Evolutionary conservation across 2,797 vertebrate genomes (phyloP).

Genomic region (Scolopax rusticola): DNA sequence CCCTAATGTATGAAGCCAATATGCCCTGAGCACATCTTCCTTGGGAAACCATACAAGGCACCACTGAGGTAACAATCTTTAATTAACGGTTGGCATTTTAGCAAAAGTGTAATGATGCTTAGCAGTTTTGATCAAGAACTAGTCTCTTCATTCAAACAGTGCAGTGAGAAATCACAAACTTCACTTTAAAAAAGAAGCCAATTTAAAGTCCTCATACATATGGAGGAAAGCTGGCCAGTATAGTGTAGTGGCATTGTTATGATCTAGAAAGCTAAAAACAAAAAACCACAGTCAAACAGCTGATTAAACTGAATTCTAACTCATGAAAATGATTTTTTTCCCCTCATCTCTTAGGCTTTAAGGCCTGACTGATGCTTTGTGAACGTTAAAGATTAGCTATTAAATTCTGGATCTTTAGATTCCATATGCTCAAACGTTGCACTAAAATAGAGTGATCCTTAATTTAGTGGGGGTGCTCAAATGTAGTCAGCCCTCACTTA

Average conservation of each 20-base stretch:
- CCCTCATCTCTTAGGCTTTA: not conserved
- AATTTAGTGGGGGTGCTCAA: not conserved
- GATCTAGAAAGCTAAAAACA: not conserved
- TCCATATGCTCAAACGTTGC: accelerated
- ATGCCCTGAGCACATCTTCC: accelerated
- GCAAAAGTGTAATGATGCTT: not conserved
- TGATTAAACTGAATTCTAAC: not conserved
- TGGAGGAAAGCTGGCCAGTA: not conserved
- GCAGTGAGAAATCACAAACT: not conserved
- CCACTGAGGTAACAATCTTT: not conserved
- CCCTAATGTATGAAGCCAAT: not conserved
- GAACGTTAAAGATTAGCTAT: not conserved
- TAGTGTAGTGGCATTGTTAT: not conserved
- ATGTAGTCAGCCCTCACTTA: not conserved
- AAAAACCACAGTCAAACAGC: not conserved
- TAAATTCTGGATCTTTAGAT: not conserved
- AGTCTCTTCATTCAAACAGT: not conserved
- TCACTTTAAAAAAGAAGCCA: not conserved
- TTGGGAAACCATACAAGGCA: not conserved
- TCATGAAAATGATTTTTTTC: not conserved
- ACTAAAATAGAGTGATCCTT: not conserved
- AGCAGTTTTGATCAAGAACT: not conserved
- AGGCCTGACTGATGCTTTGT: not conserved
- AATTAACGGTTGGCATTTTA: not conserved
- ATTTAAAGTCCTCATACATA: not conserved